Percentiles rank a stretch among this genome's conserved stretches.
Evolutionary conservation across 2,797 vertebrate genomes (phyloP).

Genomic region (Glyptemys insculpta): DNA sequence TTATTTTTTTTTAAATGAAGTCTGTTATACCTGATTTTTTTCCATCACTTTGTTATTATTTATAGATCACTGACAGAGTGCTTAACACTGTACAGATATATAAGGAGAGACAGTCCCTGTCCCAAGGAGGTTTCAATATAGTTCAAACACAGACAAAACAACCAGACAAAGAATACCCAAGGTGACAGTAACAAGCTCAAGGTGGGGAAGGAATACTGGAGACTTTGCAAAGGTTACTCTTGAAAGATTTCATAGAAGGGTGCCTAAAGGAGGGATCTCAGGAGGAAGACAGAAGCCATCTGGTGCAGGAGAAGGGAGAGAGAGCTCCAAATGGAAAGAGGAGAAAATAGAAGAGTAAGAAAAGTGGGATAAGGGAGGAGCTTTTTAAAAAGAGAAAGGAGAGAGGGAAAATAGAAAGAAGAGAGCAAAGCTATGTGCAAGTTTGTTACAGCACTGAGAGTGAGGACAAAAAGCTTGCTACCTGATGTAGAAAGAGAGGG

Average conservation of each 20-base stretch:
- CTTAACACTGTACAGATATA: neutral
- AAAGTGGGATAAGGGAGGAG: neutral
- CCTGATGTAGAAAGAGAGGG: neutral
- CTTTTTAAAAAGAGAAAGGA: neutral
- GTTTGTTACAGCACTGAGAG: neutral
- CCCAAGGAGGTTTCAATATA: constrained; percentile 30
- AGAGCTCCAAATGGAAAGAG: neutral
- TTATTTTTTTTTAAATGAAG: constrained; percentile 74
- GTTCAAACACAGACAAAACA: constrained; percentile 23
- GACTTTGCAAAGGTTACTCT: constrained; percentile 44
- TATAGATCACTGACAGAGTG: constrained; percentile 41
- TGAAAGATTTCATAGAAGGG: neutral
- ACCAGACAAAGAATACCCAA: neutral
- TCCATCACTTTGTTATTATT: neutral
- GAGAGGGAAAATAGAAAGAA: neutral
- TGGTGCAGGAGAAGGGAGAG: neutral
- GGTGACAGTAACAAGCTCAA: neutral
- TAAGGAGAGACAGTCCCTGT: neutral
- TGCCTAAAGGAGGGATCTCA: neutral
- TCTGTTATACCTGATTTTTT: constrained; percentile 41
- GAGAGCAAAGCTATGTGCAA: neutral
- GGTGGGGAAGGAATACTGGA: neutral
- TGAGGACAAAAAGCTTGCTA: neutral
- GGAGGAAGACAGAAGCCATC: neutral
- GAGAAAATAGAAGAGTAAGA: neutral